Conservation (phyloP, 2,113 vertebrate species). For the Caranx melampygus region DNA sequence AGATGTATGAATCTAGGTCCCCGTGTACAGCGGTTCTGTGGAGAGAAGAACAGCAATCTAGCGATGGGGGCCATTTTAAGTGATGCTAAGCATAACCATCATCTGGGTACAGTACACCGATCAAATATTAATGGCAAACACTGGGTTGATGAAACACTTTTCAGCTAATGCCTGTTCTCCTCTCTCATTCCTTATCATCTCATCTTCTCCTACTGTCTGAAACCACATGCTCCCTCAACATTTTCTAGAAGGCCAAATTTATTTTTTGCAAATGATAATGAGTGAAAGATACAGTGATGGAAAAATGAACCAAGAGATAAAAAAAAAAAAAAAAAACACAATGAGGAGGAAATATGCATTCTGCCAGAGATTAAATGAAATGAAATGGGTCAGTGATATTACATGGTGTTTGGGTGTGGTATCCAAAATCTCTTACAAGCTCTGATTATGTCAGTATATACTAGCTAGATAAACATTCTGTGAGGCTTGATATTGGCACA, state of each 20-base stretch:
- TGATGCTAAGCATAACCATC: slow-evolving; percentile 46
- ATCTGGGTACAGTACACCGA: slow-evolving; percentile 42
- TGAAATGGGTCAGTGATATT: slow-evolving; percentile 43
- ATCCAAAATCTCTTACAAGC: slow-evolving; percentile 46
- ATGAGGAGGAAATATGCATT: neutral
- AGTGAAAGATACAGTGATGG: neutral
- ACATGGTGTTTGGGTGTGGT: slow-evolving; percentile 43
- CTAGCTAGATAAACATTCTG: slow-evolving; percentile 9
- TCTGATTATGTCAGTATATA: slow-evolving; percentile 34
- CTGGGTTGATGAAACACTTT: slow-evolving; percentile 59
- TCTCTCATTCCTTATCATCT: slow-evolving; percentile 13
- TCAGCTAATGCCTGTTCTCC: slow-evolving; percentile 36
- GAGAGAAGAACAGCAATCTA: slow-evolving; percentile 24
- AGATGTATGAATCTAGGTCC: neutral
- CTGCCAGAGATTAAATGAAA: slow-evolving; percentile 8
- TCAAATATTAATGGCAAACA: slow-evolving; percentile 68
- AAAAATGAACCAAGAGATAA: slow-evolving; percentile 1
- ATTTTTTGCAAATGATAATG: slow-evolving; percentile 15
- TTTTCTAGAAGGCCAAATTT: neutral
- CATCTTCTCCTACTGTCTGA: slow-evolving; percentile 2
- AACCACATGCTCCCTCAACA: slow-evolving; percentile 8
- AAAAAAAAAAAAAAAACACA: neutral
- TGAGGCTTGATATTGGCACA: slow-evolving; percentile 17
- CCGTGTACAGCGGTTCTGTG: neutral
- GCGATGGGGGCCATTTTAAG: slow-evolving; percentile 69